A percentile compares a stretch with the other conserved stretches of the same genome.
Conservation (phyloP, 2,888 invertebrate genomes). For the Criorhina ranunculi region DNA sequence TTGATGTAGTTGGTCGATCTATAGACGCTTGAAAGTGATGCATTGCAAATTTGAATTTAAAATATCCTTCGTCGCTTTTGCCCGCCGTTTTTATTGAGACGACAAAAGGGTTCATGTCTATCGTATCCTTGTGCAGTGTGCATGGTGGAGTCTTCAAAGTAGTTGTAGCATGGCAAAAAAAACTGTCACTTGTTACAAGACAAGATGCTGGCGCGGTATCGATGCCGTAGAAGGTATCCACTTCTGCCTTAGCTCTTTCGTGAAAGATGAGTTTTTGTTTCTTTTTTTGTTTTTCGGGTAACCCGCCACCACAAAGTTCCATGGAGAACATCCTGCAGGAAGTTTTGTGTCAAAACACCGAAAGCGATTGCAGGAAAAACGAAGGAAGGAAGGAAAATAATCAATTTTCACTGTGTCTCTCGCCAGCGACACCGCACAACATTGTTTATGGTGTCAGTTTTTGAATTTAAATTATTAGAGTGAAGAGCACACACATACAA, state of each 20-base stretch:
- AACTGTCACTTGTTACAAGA: slow-evolving; percentile 57
- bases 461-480: slow-evolving; percentile 70
- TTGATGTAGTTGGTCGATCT: slow-evolving; percentile 1
- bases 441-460: slow-evolving; percentile 73
- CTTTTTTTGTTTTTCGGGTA: neutral
- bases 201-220: slow-evolving; percentile 51
- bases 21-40: slow-evolving; percentile 52
- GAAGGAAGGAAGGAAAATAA: slow-evolving; percentile 57
- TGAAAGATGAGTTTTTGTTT: neutral
- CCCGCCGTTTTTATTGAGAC: slow-evolving; percentile 57
- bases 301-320: too few species aligned
- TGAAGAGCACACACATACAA: neutral
- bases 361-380: slow-evolving; percentile 51
- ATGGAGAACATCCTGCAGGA: slow-evolving; percentile 26
- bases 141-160: neutral
- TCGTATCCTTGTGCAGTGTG: neutral
- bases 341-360: slow-evolving; percentile 66
- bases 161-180: slow-evolving; percentile 1
- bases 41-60: slow-evolving; percentile 67
- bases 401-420: slow-evolving; percentile 55
- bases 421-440: slow-evolving; percentile 43
- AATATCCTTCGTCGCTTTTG: slow-evolving; percentile 39
- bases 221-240: slow-evolving; percentile 6
- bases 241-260: slow-evolving; percentile 15
- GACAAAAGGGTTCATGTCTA: slow-evolving; percentile 14